Evolutionary conservation across 2,888 invertebrate genomes (phyloP).

Genomic region (Azorinus chamasolen): DNA sequence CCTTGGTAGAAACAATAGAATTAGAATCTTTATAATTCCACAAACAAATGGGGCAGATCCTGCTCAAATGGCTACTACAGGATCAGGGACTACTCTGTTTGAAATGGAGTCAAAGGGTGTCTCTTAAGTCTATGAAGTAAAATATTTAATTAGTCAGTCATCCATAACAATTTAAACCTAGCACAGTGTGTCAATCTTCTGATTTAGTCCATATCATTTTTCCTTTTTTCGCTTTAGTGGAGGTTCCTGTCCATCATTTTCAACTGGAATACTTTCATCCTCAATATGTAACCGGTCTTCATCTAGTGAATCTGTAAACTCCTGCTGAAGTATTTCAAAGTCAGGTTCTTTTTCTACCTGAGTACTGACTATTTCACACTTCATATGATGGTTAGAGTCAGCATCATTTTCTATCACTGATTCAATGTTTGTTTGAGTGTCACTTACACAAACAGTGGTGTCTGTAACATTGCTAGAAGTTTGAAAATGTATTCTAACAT

Average conservation of each 20-base stretch:
- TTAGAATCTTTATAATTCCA: no score
- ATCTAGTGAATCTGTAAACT: constrained; percentile 21
- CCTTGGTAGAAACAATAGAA: no score
- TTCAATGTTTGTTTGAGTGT: neutral
- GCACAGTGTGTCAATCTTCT: no score
- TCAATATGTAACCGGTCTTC: constrained; percentile 34
- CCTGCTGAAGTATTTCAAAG: constrained; percentile 27
- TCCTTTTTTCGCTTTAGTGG: constrained; percentile 34
- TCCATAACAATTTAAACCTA: no score
- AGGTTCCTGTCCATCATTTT: constrained; percentile 53
- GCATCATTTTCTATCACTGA: neutral
- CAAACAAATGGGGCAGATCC: no score
- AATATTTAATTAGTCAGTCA: no score
- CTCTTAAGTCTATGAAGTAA: no score
- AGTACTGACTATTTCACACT: constrained; percentile 3
- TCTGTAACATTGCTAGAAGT: neutral
- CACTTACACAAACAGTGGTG: neutral
- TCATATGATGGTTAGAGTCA: no score
- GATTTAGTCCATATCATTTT: no score
- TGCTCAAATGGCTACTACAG: no score
- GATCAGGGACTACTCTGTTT: no score
- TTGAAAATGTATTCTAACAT: neutral
- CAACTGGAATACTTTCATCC: constrained; percentile 35
- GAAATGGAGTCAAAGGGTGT: no score
- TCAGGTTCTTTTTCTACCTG: constrained; percentile 10